These are phyloP conservation scores for Liasis olivaceus DNA, from an alignment of 2,797 vertebrate species.

Conservation along the genomic window DNA sequence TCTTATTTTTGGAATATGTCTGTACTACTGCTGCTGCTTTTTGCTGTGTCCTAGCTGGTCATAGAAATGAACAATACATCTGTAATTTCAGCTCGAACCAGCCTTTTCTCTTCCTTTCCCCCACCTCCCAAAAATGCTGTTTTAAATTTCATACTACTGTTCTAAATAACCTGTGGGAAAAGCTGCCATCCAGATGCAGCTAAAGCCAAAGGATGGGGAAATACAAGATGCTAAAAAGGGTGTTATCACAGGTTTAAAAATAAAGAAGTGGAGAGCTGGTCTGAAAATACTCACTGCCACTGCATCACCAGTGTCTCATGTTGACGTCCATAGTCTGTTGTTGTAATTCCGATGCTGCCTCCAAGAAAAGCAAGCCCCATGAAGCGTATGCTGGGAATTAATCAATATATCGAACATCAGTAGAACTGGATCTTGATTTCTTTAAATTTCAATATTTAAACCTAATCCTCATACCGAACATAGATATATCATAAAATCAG, in stretches of 20 bases:
- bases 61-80: neutral
- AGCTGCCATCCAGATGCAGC: neutral
- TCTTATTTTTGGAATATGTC: neutral
- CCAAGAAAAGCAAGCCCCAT: slow-evolving; percentile 54
- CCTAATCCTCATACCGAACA: neutral
- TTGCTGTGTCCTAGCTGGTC: neutral
- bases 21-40: neutral
- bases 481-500: neutral
- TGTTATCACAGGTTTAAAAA: slow-evolving; percentile 33
- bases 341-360: slow-evolving; percentile 76
- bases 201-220: slow-evolving; percentile 4
- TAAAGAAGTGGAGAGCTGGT: neutral
- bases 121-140: neutral
- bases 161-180: neutral
- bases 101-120: neutral
- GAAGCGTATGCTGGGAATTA: slow-evolving; percentile 62
- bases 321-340: slow-evolving; percentile 61
- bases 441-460: neutral
- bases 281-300: slow-evolving; percentile 65
- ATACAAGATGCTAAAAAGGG: slow-evolving; percentile 9
- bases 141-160: neutral
- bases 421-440: neutral
- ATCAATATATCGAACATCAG: slow-evolving; percentile 41
- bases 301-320: slow-evolving; percentile 83
- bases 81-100: neutral